Conservation (phyloP, 2,113 vertebrate genomes). For the Ivindomyrus marchei region DNA sequence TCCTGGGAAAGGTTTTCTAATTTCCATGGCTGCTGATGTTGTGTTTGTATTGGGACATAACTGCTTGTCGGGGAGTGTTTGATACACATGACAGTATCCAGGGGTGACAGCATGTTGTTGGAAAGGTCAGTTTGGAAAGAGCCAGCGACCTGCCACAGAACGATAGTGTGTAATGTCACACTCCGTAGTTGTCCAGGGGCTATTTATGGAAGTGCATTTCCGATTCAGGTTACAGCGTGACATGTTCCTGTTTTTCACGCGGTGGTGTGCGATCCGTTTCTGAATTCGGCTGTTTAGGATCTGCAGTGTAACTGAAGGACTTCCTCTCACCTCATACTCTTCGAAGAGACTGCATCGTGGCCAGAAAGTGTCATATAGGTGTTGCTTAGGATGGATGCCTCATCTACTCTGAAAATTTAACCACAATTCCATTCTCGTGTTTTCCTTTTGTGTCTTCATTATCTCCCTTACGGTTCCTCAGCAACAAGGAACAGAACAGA, state of each 20-base stretch:
- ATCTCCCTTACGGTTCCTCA: not conserved
- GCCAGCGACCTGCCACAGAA: not conserved
- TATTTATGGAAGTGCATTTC: conserved; percentile 3
- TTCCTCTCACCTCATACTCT: not conserved
- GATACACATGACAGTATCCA: not conserved
- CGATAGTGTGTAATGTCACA: not conserved
- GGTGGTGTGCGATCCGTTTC: not conserved
- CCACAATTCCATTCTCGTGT: not conserved
- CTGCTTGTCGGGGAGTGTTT: conserved; percentile 5
- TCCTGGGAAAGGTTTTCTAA: not conserved
- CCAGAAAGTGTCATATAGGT: not conserved
- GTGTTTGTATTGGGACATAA: conserved; percentile 6
- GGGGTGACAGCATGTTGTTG: not conserved
- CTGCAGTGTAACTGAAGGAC: not conserved
- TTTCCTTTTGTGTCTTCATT: not conserved
- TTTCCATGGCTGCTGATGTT: not conserved
- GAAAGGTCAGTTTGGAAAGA: conserved; percentile 8
- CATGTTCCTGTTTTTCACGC: not conserved
- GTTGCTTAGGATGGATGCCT: not conserved
- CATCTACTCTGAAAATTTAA: not conserved
- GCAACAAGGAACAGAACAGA: not conserved
- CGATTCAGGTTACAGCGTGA: conserved; percentile 1
- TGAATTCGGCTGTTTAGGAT: not conserved
- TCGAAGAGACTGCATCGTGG: not conserved
- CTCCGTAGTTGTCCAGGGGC: not conserved